Conservation (phyloP, 2,888 invertebrate genomes). For the Acanthosepion esculentum region DNA sequence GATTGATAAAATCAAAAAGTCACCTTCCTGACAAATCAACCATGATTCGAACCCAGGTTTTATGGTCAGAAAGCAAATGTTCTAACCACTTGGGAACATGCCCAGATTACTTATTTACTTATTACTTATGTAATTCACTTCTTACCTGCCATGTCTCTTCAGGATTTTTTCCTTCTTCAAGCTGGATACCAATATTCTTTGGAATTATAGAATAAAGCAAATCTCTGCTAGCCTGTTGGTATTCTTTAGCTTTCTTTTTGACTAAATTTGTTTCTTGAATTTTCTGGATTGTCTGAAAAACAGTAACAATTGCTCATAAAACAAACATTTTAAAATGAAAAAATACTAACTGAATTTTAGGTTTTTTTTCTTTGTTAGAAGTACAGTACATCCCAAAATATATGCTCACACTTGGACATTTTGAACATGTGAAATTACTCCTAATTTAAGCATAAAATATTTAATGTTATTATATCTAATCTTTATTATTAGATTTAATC, state of each 20-base stretch:
- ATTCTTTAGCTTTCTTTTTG: constrained; percentile 83
- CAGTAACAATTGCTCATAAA: not conserved
- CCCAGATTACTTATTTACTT: too few species aligned
- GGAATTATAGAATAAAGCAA: constrained; percentile 94
- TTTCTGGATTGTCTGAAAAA: constrained; percentile 33
- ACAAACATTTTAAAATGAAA: not conserved
- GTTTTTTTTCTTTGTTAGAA: not conserved
- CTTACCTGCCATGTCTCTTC: constrained; percentile 86
- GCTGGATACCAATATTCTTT: constrained; percentile 85
- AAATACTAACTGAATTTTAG: not conserved
- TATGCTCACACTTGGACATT: not conserved
- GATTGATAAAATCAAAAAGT: too few species aligned
- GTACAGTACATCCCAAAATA: not conserved
- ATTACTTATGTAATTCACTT: not conserved
- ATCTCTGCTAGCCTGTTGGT: constrained; percentile 90
- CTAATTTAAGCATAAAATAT: too few species aligned
- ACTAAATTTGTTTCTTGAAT: not conserved
- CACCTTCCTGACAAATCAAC: too few species aligned
- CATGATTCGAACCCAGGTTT: too few species aligned
- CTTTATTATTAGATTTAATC: too few species aligned
- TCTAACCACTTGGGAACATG: too few species aligned
- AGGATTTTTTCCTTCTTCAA: constrained; percentile 85
- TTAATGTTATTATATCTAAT: too few species aligned
- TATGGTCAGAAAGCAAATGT: too few species aligned
- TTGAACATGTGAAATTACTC: not conserved